phyloP scores from a whole-genome alignment of 1,140 invertebrate genomes.

The Macrotrachela quadricornifera region DNA sequence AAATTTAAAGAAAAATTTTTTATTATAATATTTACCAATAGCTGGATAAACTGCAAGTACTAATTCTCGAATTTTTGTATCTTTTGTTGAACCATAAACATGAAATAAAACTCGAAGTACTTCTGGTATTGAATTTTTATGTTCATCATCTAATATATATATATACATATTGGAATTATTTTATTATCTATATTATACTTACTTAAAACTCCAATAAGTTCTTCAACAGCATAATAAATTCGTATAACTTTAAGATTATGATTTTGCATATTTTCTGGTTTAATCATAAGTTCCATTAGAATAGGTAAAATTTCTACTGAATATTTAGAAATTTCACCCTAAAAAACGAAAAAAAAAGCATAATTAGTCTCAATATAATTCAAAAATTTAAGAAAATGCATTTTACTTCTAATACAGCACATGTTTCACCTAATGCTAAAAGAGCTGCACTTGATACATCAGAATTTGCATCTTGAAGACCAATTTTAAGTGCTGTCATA shows the following conservation, averaged over 20 bases:
- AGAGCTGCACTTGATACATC: slow-evolving; percentile 50
- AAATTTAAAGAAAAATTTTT: no score
- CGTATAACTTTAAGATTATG: no score
- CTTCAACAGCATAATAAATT: no score
- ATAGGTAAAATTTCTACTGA: background rate
- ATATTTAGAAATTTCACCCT: slow-evolving; percentile 1
- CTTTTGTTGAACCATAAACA: background rate
- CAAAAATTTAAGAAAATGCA: background rate
- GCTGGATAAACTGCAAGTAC: background rate
- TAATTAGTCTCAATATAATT: slow-evolving; percentile 1
- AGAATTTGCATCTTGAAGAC: slow-evolving; percentile 40
- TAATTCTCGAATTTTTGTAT: background rate
- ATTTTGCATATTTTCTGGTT: no score
- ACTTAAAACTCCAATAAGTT: no score
- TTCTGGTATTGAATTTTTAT: no score
- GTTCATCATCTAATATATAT: no score
- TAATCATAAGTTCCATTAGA: no score
- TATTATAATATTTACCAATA: background rate
- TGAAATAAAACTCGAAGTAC: no score
- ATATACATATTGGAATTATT: no score
- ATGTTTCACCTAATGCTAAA: slow-evolving; percentile 57
- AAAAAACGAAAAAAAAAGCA: background rate
- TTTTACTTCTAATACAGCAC: slow-evolving; percentile 47
- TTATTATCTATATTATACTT: no score
- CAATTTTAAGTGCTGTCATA: slow-evolving; percentile 44